Conservation (phyloP, 2,797 vertebrate species). For the Trichosurus vulpecula region DNA sequence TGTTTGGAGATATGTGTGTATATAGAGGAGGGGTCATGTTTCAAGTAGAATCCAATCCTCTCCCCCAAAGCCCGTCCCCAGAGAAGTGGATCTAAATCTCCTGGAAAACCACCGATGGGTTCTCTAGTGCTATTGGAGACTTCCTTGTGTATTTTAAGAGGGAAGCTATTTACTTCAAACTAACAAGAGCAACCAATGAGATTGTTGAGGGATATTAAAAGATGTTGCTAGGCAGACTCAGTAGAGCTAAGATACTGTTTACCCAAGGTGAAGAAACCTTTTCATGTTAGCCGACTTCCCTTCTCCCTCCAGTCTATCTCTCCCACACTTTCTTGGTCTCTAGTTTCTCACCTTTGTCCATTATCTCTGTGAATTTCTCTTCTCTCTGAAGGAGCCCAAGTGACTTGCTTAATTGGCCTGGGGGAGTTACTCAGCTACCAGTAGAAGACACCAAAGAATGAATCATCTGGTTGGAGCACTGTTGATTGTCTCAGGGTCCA, state of each 20-base stretch:
- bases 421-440: neutral
- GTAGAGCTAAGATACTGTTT: neutral
- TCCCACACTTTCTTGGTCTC: neutral
- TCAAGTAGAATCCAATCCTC: neutral
- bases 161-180: neutral
- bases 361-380: neutral
- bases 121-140: neutral
- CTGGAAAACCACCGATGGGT: neutral
- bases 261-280: neutral
- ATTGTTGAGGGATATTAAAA: neutral
- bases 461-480: conserved; percentile 54
- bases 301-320: neutral
- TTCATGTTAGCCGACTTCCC: neutral
- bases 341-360: neutral
- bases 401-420: neutral
- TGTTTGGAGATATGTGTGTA: neutral
- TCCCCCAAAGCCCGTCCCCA: neutral
- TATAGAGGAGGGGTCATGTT: neutral
- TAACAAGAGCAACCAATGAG: neutral
- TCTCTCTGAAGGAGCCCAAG: neutral
- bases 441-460: conserved; percentile 35
- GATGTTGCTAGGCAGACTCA: neutral
- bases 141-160: neutral
- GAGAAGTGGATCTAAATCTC: neutral
- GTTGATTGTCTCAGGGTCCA: accelerated